Evolutionary conservation across 2,113 vertebrate species (phyloP), one percentile per base, ranked within the genome.

Genomic region (Clarias macrocephalus): DNA sequence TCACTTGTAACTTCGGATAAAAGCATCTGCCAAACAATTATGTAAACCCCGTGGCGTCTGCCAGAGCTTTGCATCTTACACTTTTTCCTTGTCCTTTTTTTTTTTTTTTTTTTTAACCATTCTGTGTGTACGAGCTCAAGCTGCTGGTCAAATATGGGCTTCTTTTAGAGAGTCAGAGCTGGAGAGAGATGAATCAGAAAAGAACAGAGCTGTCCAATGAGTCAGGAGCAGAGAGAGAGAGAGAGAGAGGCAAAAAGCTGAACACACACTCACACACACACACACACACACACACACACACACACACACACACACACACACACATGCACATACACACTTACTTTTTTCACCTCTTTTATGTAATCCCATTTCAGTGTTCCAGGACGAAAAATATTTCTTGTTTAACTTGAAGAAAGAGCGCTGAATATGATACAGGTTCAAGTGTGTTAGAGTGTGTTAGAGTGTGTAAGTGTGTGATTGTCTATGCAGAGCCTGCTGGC

Each of bases 61-160:
- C 30, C 63, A 60, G 72, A 48, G 80, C 72, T 25, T 28, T 62
- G 18, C 7, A 82, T 66, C 54, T 81, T 82, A 68, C 70, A 62
- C 57, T 60, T 60, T 48, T 80, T 80, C 56, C 77, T 21, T 68
- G 42, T 28, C 10, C 52, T 28, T 70, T 80, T 80, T 28, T 33
- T 66, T 80, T 80, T 9, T 28, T 21, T 65, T 83, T 83, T 66
- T 84, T 70, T 42, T 62, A 21, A 83, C 68, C 30, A 70, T 83
- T 86, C 84, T 79, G 66, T 82, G 68, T 82, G 79, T 28, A 21
- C 23, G 37, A 82, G 30, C 33, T 85, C 59, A 25, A 83, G 66
- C 65, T 33, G 23, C 57, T 76, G 72, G 77, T 77, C 79, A 89
- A 82, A 89, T 87, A 81, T 87, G 84, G 88, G 79, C 79, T 72